Percentiles rank a stretch among this genome's conserved stretches.
Conservation (phyloP, 2,113 vertebrate genomes). For the Clarias macrocephalus region DNA sequence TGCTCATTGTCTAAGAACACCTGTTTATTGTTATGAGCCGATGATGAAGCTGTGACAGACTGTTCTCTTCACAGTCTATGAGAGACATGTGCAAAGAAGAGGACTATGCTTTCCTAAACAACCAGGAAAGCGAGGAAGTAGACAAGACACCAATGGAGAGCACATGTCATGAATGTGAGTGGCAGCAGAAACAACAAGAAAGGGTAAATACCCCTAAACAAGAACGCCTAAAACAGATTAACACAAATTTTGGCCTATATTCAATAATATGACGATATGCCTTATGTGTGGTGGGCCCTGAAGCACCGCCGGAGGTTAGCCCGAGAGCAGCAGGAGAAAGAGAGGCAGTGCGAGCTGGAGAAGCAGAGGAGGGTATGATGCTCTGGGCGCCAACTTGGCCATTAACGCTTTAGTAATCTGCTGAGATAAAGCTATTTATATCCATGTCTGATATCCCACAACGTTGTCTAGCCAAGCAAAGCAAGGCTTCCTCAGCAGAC, state of each 20-base stretch:
- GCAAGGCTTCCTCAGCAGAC: slow-evolving; percentile 28
- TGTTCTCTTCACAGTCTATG: slow-evolving; percentile 64
- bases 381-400: slow-evolving; percentile 5
- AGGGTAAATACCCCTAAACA: slow-evolving; percentile 58
- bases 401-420: background rate
- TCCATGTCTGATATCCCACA: background rate
- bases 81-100: slow-evolving; percentile 73
- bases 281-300: background rate
- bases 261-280: background rate
- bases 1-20: background rate
- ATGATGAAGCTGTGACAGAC: background rate
- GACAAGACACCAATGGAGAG: slow-evolving; percentile 18
- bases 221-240: background rate
- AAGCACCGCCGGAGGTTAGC: slow-evolving; percentile 59
- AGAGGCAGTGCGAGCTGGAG: slow-evolving; percentile 63
- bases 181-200: slow-evolving; percentile 50
- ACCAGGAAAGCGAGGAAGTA: background rate
- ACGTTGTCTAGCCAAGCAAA: slow-evolving; percentile 17
- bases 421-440: slow-evolving; percentile 35
- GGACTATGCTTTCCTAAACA: slow-evolving; percentile 67
- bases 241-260: background rate
- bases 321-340: slow-evolving; percentile 60
- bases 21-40: background rate
- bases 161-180: slow-evolving; percentile 27
- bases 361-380: slow-evolving; percentile 65